Conservation (phyloP, 2,113 vertebrate genomes). For the Albula goreensis region DNA sequence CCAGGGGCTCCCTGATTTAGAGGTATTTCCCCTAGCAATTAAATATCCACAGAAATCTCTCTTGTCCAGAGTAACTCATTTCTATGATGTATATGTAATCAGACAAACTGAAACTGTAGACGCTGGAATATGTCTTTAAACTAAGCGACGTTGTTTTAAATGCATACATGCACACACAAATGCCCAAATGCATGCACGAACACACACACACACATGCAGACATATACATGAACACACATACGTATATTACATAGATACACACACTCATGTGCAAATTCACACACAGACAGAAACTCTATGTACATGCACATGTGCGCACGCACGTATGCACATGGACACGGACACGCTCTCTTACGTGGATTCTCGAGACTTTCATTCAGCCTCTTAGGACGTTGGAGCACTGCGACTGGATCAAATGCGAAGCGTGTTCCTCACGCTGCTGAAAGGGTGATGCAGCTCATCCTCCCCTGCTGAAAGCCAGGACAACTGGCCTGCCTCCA, state of each 20-base stretch:
- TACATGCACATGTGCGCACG: no score
- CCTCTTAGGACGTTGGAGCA: background rate
- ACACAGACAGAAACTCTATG: background rate
- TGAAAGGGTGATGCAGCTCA: background rate
- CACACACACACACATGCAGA: background rate
- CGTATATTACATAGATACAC: background rate
- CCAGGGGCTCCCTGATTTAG: background rate
- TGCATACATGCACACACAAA: background rate
- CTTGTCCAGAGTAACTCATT: background rate
- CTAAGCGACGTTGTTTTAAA: background rate
- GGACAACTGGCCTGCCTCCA: background rate
- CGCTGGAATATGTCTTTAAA: background rate
- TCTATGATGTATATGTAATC: background rate
- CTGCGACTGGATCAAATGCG: background rate
- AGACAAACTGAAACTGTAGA: constrained; percentile 5
- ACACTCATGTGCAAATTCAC: background rate
- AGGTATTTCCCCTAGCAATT: background rate
- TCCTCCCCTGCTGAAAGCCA: background rate
- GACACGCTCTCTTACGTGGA: background rate
- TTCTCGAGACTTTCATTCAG: background rate
- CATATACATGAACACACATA: background rate
- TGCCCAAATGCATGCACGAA: background rate
- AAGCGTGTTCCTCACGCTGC: background rate
- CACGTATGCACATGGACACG: background rate
- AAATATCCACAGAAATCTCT: background rate